phyloP scores from a whole-genome alignment of 2,113 vertebrate species.

The Rhadina sibilatrix region DNA sequence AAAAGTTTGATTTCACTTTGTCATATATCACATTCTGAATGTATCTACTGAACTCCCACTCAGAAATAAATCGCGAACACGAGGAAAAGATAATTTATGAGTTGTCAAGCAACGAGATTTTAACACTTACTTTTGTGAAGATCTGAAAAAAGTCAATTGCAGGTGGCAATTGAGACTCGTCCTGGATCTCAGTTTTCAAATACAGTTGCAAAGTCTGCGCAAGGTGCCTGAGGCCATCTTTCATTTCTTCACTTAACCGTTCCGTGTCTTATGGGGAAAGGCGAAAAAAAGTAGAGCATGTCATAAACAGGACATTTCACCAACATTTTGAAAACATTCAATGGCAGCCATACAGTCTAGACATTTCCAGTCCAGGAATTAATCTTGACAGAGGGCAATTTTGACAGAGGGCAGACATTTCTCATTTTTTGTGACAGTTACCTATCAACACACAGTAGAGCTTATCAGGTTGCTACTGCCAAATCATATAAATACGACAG shows the following conservation, averaged over 20 bases:
- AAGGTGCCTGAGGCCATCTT: constrained; percentile 85
- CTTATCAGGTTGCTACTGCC: not conserved
- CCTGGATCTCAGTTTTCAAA: constrained; percentile 78
- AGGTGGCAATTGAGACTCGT: constrained; percentile 74
- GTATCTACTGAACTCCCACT: not conserved
- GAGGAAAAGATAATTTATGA: constrained; percentile 25
- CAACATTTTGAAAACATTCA: constrained; percentile 31
- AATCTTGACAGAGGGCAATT: constrained; percentile 10
- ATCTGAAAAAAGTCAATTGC: constrained; percentile 84
- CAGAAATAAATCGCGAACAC: not conserved
- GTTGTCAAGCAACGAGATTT: not conserved
- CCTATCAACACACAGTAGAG: not conserved
- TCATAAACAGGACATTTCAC: not conserved
- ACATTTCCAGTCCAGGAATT: constrained; percentile 11
- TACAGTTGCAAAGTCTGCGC: constrained; percentile 82
- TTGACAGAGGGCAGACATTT: not conserved
- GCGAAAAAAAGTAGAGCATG: constrained; percentile 21
- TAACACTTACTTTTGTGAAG: constrained; percentile 87
- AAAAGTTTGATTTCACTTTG: not conserved
- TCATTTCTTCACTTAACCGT: constrained; percentile 86
- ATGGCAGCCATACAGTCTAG: not conserved
- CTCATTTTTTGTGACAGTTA: constrained; percentile 41
- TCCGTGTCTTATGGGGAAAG: constrained; percentile 74
- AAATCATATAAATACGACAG: not conserved
- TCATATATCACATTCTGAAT: not conserved